These are phyloP conservation scores for Bradypodion ventrale DNA, from an alignment of 2,797 vertebrate species.

Conservation along the genomic window DNA sequence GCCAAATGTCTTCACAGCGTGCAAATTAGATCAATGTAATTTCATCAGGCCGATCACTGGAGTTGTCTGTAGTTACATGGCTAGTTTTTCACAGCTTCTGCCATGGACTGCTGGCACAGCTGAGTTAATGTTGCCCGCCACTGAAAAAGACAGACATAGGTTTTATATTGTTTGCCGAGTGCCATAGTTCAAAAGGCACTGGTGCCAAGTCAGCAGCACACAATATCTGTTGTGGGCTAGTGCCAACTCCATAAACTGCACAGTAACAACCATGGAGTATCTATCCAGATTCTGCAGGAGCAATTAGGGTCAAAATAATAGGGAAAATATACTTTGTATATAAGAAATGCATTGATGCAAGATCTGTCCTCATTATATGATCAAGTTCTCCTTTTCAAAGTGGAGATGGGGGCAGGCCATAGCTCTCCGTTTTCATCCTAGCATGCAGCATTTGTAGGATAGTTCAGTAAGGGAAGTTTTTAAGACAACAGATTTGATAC, in stretches of 20 bases:
- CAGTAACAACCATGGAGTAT: not conserved
- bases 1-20: slow-evolving; percentile 84
- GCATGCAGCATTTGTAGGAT: not conserved
- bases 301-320: not conserved
- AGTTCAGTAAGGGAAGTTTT: not conserved
- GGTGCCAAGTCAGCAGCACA: slow-evolving; percentile 36
- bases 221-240: slow-evolving; percentile 22
- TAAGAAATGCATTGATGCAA: not conserved
- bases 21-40: slow-evolving; percentile 87
- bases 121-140: slow-evolving; percentile 71
- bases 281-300: not conserved
- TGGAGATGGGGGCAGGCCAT: not conserved
- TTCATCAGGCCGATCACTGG: slow-evolving; percentile 82
- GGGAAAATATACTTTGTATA: no score
- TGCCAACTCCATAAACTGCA: not conserved
- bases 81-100: slow-evolving; percentile 73
- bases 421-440: no score
- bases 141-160: slow-evolving; percentile 63
- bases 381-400: not conserved
- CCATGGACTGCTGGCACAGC: slow-evolving; percentile 71
- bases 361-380: not conserved
- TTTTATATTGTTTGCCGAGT: slow-evolving; percentile 52
- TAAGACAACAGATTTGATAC: not conserved
- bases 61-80: slow-evolving; percentile 72
- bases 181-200: slow-evolving; percentile 51